Evolutionary conservation across 2,113 vertebrate species (phyloP).

Genomic region (Phalacrocorax aristotelis): DNA sequence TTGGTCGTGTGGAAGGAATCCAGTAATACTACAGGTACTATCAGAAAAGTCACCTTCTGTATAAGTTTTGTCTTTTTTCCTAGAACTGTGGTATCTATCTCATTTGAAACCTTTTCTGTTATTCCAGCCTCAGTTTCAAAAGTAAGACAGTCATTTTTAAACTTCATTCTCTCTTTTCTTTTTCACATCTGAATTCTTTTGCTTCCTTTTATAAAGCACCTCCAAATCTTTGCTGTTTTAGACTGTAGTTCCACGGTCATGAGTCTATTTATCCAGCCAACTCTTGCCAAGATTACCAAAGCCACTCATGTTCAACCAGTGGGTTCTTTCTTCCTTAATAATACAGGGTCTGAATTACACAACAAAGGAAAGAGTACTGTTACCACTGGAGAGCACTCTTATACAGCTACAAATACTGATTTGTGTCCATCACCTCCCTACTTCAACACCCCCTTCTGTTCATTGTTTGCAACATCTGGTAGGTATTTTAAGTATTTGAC

Average conservation of each 20-base stretch:
- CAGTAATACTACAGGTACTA: background rate
- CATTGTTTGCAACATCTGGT: background rate
- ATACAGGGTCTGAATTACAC: background rate
- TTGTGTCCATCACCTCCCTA: background rate
- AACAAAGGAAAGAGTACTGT: background rate
- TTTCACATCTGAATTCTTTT: background rate
- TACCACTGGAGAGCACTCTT: constrained; percentile 55
- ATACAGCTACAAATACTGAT: background rate
- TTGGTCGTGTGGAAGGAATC: background rate
- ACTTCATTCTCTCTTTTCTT: background rate
- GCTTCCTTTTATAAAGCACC: background rate
- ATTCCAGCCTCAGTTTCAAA: background rate
- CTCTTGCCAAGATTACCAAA: background rate
- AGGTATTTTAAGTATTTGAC: background rate
- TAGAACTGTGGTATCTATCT: background rate
- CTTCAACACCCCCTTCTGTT: background rate
- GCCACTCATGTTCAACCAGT: background rate
- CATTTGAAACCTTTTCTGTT: background rate
- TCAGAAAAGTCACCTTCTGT: background rate
- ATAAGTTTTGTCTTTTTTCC: background rate
- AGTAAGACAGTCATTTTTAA: background rate
- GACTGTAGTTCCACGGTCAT: background rate
- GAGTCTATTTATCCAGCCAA: background rate
- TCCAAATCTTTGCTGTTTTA: background rate
- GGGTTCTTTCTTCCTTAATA: background rate